Evolutionary conservation across 1,140 invertebrate species (phyloP).

Genomic region (Aphelenchoides besseyi): DNA sequence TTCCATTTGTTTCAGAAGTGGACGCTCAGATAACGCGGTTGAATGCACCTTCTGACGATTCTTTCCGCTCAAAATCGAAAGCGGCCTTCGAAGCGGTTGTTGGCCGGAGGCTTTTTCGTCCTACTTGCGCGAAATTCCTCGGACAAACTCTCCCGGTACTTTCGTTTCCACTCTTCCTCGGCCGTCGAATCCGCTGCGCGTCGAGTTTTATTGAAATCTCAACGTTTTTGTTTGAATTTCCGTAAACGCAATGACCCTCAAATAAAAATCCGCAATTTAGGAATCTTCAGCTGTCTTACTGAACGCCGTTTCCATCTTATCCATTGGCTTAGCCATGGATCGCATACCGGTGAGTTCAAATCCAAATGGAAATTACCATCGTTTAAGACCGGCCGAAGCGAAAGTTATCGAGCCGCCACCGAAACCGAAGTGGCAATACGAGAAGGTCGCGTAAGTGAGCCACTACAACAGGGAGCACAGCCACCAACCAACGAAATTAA

Average conservation of each 20-base stretch:
- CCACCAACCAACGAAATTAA: not conserved
- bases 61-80: not conserved
- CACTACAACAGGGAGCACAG: not conserved
- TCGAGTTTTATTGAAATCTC: not conserved
- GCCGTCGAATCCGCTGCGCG: not conserved
- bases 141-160: not conserved
- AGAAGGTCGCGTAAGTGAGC: not conserved
- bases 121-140: conserved; percentile 2
- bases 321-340: conserved; percentile 8
- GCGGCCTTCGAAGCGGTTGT: not conserved
- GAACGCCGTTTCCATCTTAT: not conserved
- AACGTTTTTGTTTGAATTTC: not conserved
- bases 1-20: too few species aligned
- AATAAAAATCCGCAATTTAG: conserved; percentile 9
- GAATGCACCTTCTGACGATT: not conserved
- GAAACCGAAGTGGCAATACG: not conserved
- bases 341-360: conserved; percentile 6
- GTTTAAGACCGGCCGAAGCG: conserved; percentile 13
- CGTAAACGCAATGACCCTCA: too few species aligned
- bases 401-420: conserved; percentile 18
- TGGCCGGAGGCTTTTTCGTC: conserved; percentile 1
- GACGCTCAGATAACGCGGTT: not conserved
- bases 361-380: not conserved
- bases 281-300: conserved; percentile 9
- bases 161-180: not conserved